Base-by-base conservation (phyloP, 2,797 vertebrate species). In the Podargus strigoides region DNA sequence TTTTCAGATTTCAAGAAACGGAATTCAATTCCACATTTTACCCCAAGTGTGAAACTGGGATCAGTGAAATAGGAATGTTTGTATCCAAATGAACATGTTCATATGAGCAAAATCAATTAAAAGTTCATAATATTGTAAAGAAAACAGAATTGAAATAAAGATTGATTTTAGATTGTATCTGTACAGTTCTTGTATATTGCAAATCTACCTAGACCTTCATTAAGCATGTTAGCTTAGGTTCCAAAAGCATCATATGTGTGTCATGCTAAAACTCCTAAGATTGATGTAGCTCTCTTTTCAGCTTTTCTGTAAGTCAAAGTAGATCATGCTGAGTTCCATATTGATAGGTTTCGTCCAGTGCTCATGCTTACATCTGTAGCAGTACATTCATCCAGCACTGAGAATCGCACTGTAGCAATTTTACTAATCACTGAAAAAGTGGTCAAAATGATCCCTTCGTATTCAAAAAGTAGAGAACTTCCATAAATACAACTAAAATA, bases 151-250 rank as follows among this genome's bases (percentile, higher is more conserved):
- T 67, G 13, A 69, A 73, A 73, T 58, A 30, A 72, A 72, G 9
- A 18, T 42, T 69, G 4, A 44, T 42, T 74, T 84, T 49, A 81
- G 12, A 19, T 1, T 64, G 9, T 50, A n/a, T 14, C 24, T 8
- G 9, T 12, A 42, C 9, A 80, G 7, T 1, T 2, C 28, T 23
- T 49, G 5, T 0, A 0, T 16, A 27, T 39, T 34, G 50, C 12
- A 80, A 80, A 49, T 53, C 24, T 52, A 80, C 7, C 4, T 6
- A 41, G 16, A 55, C 50, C 78, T 83, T 66, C 28, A 41, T 58
- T 27, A 44, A 37, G 9, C 2, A 8, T 36, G 5, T 55, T 67
- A 70, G 2, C 9, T 68, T 59, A 50, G 3, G 6, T 55, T 92
- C 39, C 49, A 82, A 64, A 72, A 34, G 4, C 20, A 59, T 64